These are phyloP conservation scores for Artemia sinica DNA, from an alignment of 2,888 invertebrate species.

Conservation along the genomic window DNA sequence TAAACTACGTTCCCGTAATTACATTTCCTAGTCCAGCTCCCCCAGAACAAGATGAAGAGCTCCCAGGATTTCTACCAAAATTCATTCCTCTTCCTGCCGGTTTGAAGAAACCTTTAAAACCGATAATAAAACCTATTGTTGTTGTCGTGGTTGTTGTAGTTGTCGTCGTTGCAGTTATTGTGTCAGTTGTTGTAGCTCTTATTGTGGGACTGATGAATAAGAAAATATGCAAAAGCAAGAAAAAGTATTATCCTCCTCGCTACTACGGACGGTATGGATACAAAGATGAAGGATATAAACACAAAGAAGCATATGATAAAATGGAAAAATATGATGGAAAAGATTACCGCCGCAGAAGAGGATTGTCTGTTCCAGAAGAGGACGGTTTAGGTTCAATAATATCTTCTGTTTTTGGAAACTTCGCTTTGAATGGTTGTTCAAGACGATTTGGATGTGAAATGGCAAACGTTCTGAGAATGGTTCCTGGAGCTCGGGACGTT, in stretches of 20 bases:
- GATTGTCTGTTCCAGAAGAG: conserved; percentile 11
- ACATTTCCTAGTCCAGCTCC: not conserved
- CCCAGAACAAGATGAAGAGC: not conserved
- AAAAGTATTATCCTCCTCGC: not conserved
- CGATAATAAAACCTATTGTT: conserved; percentile 13
- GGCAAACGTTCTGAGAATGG: not conserved
- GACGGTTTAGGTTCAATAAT: conserved; percentile 18
- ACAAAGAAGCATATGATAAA: not conserved
- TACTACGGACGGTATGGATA: not conserved
- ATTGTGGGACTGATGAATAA: not conserved
- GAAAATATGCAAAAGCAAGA: not conserved
- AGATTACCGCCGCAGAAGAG: conserved; percentile 10
- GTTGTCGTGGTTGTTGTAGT: conserved; percentile 19
- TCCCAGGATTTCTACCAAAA: conserved; percentile 5
- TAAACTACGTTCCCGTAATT: not conserved
- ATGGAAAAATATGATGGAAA: not conserved
- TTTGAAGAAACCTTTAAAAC: conserved; percentile 12
- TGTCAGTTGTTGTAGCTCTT: not conserved
- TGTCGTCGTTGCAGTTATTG: conserved; percentile 15
- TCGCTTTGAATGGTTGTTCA: conserved; percentile 18
- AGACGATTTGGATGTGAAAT: conserved; percentile 21
- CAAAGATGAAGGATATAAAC: not conserved
- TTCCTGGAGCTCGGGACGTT: not conserved
- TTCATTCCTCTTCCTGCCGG: not conserved
- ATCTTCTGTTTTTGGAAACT: conserved; percentile 14